Evolutionary conservation across 2,888 invertebrate genomes (phyloP).

Genomic region (Ischnura elegans): DNA sequence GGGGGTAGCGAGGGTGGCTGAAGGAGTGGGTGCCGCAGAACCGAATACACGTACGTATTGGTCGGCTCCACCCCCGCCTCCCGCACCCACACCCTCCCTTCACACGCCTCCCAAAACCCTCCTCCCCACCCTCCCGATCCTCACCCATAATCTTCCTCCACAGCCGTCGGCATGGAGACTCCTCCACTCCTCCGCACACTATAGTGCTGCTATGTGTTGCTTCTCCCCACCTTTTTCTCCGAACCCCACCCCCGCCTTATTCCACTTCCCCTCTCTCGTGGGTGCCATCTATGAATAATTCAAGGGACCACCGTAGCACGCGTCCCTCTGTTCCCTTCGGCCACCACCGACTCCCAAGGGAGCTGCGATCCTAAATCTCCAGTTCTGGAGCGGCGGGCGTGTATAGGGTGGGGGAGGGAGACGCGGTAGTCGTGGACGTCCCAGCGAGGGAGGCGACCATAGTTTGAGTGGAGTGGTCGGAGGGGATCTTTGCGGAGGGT

Average conservation of each 20-base stretch:
- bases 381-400: background rate
- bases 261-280: background rate
- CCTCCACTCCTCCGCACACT: background rate
- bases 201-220: background rate
- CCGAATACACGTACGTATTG: constrained; percentile 34
- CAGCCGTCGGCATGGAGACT: too few species aligned
- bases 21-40: background rate
- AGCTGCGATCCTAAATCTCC: constrained; percentile 63
- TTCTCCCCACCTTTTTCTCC: background rate
- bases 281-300: constrained; percentile 66
- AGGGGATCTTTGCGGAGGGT: background rate
- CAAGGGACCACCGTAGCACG: constrained; percentile 59
- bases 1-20: background rate
- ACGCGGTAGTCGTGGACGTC: background rate
- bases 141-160: background rate
- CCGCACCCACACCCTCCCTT: background rate
- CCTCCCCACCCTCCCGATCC: background rate
- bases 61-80: background rate
- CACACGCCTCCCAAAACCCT: background rate
- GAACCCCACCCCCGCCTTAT: background rate
- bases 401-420: background rate
- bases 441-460: background rate
- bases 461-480: background rate
- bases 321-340: constrained; percentile 60
- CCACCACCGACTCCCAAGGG: constrained; percentile 57